Conservation (phyloP, 1,140 invertebrate genomes). For the Aphelenchoides besseyi region DNA sequence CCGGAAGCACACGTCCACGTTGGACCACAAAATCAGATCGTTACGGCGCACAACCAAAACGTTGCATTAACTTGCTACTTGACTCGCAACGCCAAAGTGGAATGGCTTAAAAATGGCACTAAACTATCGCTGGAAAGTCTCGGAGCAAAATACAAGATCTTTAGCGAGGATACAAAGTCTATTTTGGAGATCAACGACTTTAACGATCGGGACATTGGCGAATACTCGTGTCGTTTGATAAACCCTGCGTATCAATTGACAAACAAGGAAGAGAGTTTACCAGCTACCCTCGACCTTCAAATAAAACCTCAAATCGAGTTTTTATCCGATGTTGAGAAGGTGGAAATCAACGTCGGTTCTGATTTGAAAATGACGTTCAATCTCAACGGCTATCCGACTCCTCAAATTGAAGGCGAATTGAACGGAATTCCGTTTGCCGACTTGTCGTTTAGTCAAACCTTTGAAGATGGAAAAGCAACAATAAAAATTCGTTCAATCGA, state of each 20-base stretch:
- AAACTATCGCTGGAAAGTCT: slow-evolving; percentile 50
- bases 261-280: slow-evolving; percentile 28
- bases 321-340: neutral
- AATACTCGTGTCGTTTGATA: slow-evolving; percentile 36
- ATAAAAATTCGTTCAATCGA: slow-evolving; percentile 17
- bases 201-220: slow-evolving; percentile 54
- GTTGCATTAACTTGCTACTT: slow-evolving; percentile 44
- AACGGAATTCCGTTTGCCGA: slow-evolving; percentile 29
- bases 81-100: slow-evolving; percentile 32
- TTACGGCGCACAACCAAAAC: slow-evolving; percentile 39
- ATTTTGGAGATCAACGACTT: slow-evolving; percentile 55
- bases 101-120: slow-evolving; percentile 49
- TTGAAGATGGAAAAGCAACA: slow-evolving; percentile 11
- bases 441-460: slow-evolving; percentile 9
- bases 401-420: slow-evolving; percentile 26
- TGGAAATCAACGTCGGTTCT: slow-evolving; percentile 37
- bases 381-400: slow-evolving; percentile 34
- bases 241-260: slow-evolving; percentile 26
- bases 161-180: slow-evolving; percentile 38
- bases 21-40: slow-evolving; percentile 53
- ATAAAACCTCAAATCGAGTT: neutral
- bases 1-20: slow-evolving; percentile 50
- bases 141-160: slow-evolving; percentile 44
- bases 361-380: slow-evolving; percentile 42
- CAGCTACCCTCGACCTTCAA: slow-evolving; percentile 20